Evolutionary conservation across 2,888 invertebrate species (phyloP).

Genomic region (Pterostichus madidus): DNA sequence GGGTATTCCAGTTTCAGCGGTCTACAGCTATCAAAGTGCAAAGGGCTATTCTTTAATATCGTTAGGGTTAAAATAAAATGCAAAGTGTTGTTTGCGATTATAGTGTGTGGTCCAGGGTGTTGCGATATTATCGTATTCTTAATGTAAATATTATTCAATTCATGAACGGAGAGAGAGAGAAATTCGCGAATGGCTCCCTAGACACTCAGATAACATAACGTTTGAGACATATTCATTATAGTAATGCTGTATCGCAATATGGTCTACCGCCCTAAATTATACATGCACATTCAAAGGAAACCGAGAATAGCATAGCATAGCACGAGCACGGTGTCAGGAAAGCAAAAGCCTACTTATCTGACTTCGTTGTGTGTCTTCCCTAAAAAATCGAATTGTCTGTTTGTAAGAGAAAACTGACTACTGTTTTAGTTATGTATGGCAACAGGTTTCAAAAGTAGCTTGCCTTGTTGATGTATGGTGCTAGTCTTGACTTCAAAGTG

Average conservation of each 20-base stretch:
- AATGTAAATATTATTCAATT: slow-evolving; percentile 75
- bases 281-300: slow-evolving; percentile 46
- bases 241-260: slow-evolving; percentile 58
- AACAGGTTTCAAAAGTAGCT: slow-evolving; percentile 13
- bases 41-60: slow-evolving; percentile 10
- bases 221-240: slow-evolving; percentile 62
- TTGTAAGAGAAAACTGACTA: slow-evolving; percentile 25
- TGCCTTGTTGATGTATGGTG: slow-evolving; percentile 14
- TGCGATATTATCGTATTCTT: slow-evolving; percentile 71
- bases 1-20: background rate
- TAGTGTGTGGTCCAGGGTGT: slow-evolving; percentile 12
- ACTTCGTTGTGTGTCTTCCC: background rate
- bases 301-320: background rate
- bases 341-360: background rate
- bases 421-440: slow-evolving; percentile 10
- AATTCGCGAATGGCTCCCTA: slow-evolving; percentile 73
- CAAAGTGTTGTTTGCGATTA: slow-evolving; percentile 19
- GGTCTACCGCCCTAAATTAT: slow-evolving; percentile 40
- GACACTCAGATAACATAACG: slow-evolving; percentile 71
- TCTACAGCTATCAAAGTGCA: background rate
- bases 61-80: slow-evolving; percentile 34
- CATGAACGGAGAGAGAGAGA: slow-evolving; percentile 73
- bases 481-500: slow-evolving; percentile 21
- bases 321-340: background rate
- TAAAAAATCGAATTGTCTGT: slow-evolving; percentile 34